Conservation (phyloP, 2,888 invertebrate species). For the Toxonevra muliebris region DNA sequence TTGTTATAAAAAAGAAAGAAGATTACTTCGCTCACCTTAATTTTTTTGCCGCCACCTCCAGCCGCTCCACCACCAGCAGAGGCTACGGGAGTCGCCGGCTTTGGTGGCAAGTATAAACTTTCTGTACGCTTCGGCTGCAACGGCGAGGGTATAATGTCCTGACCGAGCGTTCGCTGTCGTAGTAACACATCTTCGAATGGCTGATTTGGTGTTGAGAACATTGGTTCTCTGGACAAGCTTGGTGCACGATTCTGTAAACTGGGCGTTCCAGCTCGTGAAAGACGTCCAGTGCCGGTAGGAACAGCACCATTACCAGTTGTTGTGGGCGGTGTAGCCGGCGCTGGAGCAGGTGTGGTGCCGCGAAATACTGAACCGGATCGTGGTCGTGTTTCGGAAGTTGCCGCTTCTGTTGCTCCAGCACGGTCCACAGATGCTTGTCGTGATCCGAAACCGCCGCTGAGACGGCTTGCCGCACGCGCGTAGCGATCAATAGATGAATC, state of each 20-base stretch:
- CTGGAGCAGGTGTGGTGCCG: slow-evolving; percentile 62
- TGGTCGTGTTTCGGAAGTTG: slow-evolving; percentile 53
- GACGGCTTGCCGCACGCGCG: slow-evolving; percentile 73
- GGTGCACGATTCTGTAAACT: slow-evolving; percentile 60
- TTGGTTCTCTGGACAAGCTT: slow-evolving; percentile 65
- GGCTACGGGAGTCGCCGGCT: slow-evolving; percentile 68
- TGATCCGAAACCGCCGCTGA: slow-evolving; percentile 68
- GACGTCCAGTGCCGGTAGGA: slow-evolving; percentile 65
- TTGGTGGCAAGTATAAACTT: slow-evolving; percentile 79
- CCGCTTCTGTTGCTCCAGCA: slow-evolving; percentile 57
- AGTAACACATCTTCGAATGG: slow-evolving; percentile 86
- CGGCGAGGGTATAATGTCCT: slow-evolving; percentile 88
- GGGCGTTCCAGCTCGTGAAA: slow-evolving; percentile 68
- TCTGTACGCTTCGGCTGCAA: slow-evolving; percentile 91
- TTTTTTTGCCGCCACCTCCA: slow-evolving; percentile 62
- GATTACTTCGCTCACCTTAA: slow-evolving; percentile 57
- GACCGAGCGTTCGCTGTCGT: slow-evolving; percentile 82
- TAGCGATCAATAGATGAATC: slow-evolving; percentile 87
- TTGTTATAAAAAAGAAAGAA: too few species aligned
- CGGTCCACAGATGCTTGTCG: slow-evolving; percentile 84
- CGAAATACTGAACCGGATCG: slow-evolving; percentile 69
- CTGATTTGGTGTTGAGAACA: slow-evolving; percentile 65
- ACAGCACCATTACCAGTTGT: slow-evolving; percentile 74
- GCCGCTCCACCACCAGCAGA: slow-evolving; percentile 63
- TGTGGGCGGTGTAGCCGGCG: slow-evolving; percentile 53